These are phyloP conservation scores for Gambusia yucatana DNA, from an alignment of 2,797 vertebrate species.

Conservation along the genomic window DNA sequence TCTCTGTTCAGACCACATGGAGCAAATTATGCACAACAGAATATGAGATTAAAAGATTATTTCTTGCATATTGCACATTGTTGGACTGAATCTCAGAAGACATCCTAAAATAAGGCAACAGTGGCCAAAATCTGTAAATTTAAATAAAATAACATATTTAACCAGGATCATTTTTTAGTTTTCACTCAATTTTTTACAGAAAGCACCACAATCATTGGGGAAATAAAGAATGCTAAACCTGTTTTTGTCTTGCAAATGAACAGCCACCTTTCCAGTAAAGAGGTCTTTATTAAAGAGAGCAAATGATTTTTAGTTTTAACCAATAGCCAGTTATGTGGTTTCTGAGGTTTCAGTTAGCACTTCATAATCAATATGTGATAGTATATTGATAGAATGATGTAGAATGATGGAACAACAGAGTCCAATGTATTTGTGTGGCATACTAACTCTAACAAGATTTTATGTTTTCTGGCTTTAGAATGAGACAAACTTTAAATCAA, in stretches of 20 bases:
- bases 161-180: background rate
- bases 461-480: background rate
- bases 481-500: background rate
- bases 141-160: background rate
- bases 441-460: background rate
- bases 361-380: background rate
- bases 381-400: background rate
- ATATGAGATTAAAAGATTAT: background rate
- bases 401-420: background rate
- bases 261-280: background rate
- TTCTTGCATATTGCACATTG: background rate
- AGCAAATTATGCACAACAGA: slow-evolving; percentile 1
- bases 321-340: background rate
- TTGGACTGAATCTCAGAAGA: background rate
- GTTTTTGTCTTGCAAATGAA: background rate
- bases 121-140: background rate
- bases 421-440: background rate
- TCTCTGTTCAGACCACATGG: background rate
- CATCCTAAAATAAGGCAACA: background rate
- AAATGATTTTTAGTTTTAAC: background rate
- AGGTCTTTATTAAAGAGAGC: background rate
- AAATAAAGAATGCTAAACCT: background rate
- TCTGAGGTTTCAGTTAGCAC: background rate
- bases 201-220: background rate
- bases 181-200: background rate